Percentiles rank a stretch among this genome's conserved stretches.
phyloP scores from a whole-genome alignment of 1,140 invertebrate species.

The Stegodyphus dumicola region DNA sequence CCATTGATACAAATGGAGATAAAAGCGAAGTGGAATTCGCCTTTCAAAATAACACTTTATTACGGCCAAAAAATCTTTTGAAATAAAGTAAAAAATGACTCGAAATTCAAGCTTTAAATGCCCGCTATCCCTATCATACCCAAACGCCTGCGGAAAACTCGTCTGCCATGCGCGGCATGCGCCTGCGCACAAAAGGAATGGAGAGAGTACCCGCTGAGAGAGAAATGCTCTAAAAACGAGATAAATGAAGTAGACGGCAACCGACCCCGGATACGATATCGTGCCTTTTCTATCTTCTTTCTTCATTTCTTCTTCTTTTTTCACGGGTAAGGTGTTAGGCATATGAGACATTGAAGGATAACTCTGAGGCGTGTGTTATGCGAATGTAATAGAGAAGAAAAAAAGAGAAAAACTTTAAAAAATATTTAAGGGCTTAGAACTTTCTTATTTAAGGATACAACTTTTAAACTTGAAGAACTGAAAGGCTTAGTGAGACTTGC shows the following conservation, averaged over 20 bases:
- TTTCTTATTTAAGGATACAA: too few species aligned
- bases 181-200: background rate
- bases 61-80: too few species aligned
- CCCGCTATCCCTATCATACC: background rate
- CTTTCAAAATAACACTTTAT: too few species aligned
- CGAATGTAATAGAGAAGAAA: background rate
- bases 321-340: background rate
- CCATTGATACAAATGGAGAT: too few species aligned
- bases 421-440: too few species aligned
- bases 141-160: background rate
- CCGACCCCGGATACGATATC: background rate
- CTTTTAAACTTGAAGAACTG: too few species aligned
- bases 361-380: background rate
- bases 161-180: background rate
- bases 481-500: too few species aligned
- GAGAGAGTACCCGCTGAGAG: background rate
- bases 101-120: background rate
- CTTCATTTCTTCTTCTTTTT: background rate
- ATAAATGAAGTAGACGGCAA: background rate
- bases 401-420: too few species aligned
- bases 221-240: background rate
- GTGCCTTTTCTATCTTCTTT: background rate
- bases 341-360: background rate
- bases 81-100: too few species aligned
- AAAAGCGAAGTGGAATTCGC: too few species aligned